Evolutionary conservation across 2,113 vertebrate genomes (phyloP).

Genomic region (Gambusia holbrooki): DNA sequence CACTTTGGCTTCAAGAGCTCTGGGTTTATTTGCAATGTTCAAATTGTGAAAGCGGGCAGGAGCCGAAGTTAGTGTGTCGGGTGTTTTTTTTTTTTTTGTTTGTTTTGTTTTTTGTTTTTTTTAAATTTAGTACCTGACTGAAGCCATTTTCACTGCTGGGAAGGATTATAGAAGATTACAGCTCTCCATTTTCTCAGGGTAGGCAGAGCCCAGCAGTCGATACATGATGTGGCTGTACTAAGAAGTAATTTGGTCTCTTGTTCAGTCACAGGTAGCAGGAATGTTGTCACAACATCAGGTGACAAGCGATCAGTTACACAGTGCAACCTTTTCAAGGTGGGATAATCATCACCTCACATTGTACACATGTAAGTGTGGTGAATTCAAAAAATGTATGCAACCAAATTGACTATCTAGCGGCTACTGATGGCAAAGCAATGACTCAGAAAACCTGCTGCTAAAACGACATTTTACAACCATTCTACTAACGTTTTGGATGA

Average conservation of each 20-base stretch:
- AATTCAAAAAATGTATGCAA: neutral
- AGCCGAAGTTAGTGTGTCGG: neutral
- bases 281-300: slow-evolving; percentile 5
- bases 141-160: slow-evolving; percentile 45
- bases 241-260: slow-evolving; percentile 41
- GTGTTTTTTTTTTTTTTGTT: too few species aligned
- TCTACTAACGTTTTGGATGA: neutral
- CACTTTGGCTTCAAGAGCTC: neutral
- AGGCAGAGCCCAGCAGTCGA: slow-evolving; percentile 34
- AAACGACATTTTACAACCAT: too few species aligned
- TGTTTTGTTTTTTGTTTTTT: neutral
- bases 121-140: slow-evolving; percentile 57
- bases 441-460: too few species aligned
- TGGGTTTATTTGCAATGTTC: slow-evolving; percentile 21
- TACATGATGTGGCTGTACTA: slow-evolving; percentile 20
- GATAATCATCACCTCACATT: slow-evolving; percentile 1
- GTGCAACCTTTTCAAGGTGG: neutral
- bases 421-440: too few species aligned
- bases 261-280: slow-evolving; percentile 21
- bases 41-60: slow-evolving; percentile 25
- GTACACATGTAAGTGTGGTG: neutral
- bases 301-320: slow-evolving; percentile 3
- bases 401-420: neutral
- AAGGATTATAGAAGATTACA: slow-evolving; percentile 67
- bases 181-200: slow-evolving; percentile 57